Base-by-base conservation (phyloP, 2,888 invertebrate genomes). In the Mythimna ferrago region DNA sequence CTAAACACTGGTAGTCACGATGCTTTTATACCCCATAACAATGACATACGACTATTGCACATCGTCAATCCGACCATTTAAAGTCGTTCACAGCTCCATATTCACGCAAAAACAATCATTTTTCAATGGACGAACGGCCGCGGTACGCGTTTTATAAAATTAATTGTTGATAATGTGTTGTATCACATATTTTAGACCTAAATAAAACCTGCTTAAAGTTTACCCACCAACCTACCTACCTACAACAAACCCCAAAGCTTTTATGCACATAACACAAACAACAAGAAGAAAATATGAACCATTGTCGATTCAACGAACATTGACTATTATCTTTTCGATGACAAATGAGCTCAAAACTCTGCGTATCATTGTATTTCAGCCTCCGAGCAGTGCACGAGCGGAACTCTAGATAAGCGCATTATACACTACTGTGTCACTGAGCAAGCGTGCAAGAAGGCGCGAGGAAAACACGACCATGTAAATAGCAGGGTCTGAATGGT, bases 281-380 rank as follows among this genome's bases (percentile, higher is more conserved):
- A 90, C 85, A 88, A 89, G 78, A 90, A 89, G 86, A 89, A 91
- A 90, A 92, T 92, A 92, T 91, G 88, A 89, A 82, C 91, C 91
- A 93, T 93, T 93, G 93, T 94, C 91, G 87, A 93, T 93, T 90
- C 91, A 90, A 91, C 89, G 85, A 91, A 90, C 91, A 90, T 88
- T 89, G 89, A 91, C 91, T 92, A 91, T 93, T 93, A 93, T 93
- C 92, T 92, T 90, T 87, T 88, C 88, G 90, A 92, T 93, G 94
- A 94, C 93, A 93, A 94, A 94, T 92, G 94, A 91, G 89, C 89
- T 91, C 89, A 89, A 90, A 93, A 91, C 88, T 90, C 88, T 87
- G 87, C 85, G 87, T 90, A 89, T 87, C 90, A 89, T 90, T 89
- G 85, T 85, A 83, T 80, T 77, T 85, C 79, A 80, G 84, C 67